These are phyloP conservation scores for Acholoe squamosa DNA, from an alignment of 2,888 invertebrate genomes.

Conservation along the genomic window DNA sequence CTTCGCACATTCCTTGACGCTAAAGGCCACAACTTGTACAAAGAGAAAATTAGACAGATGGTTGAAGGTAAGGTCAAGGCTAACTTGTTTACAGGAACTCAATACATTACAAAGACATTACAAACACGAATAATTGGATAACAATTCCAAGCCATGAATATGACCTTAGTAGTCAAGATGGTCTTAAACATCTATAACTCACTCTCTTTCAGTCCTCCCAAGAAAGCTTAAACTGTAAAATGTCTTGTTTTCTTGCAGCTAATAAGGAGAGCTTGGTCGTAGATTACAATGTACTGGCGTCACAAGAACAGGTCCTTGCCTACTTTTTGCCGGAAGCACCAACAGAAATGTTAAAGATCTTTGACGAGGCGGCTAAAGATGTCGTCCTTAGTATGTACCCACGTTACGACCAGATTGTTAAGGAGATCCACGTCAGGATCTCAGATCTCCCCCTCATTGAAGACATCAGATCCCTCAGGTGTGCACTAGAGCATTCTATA, in stretches of 20 bases:
- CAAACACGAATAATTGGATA: too few relatives aligned
- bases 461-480: conserved; percentile 95
- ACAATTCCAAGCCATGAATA: too few relatives aligned
- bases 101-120: background rate
- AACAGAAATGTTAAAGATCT: conserved; percentile 96
- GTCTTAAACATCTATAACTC: too few relatives aligned
- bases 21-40: conserved; percentile 93
- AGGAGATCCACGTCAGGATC: conserved; percentile 96
- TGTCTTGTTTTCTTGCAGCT: conserved; percentile 77
- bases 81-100: conserved; percentile 21
- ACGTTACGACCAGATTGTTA: conserved; percentile 96
- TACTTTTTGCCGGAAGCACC: conserved; percentile 99
- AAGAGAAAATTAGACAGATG: conserved; percentile 96
- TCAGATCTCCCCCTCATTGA: conserved; percentile 97
- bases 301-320: conserved; percentile 94
- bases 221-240: too few relatives aligned
- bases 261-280: conserved; percentile 92
- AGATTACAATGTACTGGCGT: conserved; percentile 95
- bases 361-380: conserved; percentile 89
- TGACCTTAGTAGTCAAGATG: too few relatives aligned
- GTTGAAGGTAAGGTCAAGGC: conserved; percentile 87
- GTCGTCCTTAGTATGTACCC: conserved; percentile 97
- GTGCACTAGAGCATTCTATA: conserved; percentile 70
- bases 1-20: conserved; percentile 94
- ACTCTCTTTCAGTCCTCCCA: too few relatives aligned